A percentile compares a stretch with the other conserved stretches of the same genome.
These are phyloP conservation scores for Apotomis capreana DNA, from an alignment of 2,888 invertebrate genomes.

Conservation along the genomic window DNA sequence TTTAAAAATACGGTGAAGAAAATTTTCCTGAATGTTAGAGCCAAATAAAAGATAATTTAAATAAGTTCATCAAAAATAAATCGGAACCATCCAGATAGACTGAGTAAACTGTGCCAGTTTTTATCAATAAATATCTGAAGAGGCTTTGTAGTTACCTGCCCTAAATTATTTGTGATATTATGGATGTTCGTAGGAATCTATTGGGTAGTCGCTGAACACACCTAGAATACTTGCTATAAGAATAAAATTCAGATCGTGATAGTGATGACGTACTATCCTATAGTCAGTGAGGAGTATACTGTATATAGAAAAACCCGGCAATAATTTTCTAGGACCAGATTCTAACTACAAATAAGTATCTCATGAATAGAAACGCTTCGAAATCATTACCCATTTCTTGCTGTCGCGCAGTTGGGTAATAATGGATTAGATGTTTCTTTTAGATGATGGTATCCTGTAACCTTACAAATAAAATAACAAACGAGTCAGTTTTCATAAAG, in stretches of 20 bases:
- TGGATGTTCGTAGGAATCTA: slow-evolving; percentile 55
- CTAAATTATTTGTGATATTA: slow-evolving; percentile 82
- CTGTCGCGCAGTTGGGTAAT: not conserved
- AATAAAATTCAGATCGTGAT: slow-evolving; percentile 45
- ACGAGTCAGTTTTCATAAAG: not conserved
- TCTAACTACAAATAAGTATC: not conserved
- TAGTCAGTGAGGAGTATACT: slow-evolving; percentile 17
- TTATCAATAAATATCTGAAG: slow-evolving; percentile 57
- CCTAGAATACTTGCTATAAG: slow-evolving; percentile 16
- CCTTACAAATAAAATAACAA: not conserved
- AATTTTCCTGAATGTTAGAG: not conserved
- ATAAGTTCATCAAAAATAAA: slow-evolving; percentile 3
- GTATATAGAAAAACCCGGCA: slow-evolving; percentile 16
- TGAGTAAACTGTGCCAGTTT: slow-evolving; percentile 44
- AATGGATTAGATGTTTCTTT: not conserved
- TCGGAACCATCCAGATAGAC: slow-evolving; percentile 44
- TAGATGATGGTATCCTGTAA: not conserved
- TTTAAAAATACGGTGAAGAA: not conserved
- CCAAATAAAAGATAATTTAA: not conserved
- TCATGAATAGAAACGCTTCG: no score
- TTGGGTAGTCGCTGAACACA: slow-evolving; percentile 50
- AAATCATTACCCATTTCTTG: no score
- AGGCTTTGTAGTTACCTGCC: slow-evolving; percentile 72
- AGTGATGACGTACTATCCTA: slow-evolving; percentile 25
- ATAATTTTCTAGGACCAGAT: not conserved